Conservation (phyloP, 2,888 invertebrate species). For the Pyrrhosoma nymphula region DNA sequence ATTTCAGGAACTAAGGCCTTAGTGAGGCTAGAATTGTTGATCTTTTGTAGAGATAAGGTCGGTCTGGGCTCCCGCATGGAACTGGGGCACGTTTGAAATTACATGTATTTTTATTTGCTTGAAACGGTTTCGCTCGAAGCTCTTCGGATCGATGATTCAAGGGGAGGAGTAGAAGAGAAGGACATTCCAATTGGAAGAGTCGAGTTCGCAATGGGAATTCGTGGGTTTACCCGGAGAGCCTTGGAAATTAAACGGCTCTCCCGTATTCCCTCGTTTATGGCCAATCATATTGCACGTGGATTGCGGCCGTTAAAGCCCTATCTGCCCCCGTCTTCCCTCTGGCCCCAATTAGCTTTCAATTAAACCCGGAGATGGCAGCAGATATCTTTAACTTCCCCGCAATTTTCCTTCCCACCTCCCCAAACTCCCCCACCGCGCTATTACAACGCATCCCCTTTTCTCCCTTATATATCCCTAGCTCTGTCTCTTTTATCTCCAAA, state of each 20-base stretch:
- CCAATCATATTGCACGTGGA: slow-evolving; percentile 32
- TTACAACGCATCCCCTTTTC: background rate
- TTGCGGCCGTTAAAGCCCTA: background rate
- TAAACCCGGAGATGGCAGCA: slow-evolving; percentile 28
- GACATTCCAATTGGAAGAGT: background rate
- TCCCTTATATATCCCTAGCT: too few relatives aligned
- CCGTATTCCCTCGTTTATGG: slow-evolving; percentile 26
- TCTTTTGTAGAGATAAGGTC: background rate
- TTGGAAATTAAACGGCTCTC: slow-evolving; percentile 33
- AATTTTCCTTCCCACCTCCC: background rate
- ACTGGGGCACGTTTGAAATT: background rate
- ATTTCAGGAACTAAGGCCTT: background rate
- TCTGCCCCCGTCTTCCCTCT: background rate
- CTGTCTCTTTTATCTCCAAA: background rate
- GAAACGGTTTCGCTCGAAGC: background rate
- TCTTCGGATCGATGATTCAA: background rate
- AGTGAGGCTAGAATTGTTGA: background rate
- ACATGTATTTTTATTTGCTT: background rate
- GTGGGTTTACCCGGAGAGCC: background rate
- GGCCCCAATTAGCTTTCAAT: slow-evolving; percentile 41
- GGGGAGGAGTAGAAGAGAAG: background rate
- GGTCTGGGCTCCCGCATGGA: background rate
- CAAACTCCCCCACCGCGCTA: background rate
- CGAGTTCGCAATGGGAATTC: background rate
- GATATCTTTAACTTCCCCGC: background rate